Evolutionary conservation across 2,888 invertebrate species (phyloP), one percentile per base, ranked within the genome.

Genomic region (Biston stratarius): DNA sequence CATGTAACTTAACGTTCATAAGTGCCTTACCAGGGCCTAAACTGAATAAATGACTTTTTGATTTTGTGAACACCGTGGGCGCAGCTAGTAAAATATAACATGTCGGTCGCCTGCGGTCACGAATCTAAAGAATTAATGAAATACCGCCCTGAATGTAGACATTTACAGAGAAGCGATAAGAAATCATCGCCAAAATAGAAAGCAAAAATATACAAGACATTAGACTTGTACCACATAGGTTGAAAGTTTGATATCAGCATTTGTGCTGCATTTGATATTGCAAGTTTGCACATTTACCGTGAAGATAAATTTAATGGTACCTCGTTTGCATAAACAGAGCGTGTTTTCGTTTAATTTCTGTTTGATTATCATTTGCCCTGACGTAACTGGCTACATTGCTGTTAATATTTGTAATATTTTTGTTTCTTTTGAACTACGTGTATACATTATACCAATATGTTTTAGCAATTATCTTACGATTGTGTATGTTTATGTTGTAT

Each of bases 321-420:
- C 10, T 45, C 34, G 14, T 45, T 57, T 57, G 45, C 45, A 57
- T 45, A 57, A 45, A 57, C 57, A 57, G 45, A 34, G 36, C 34
- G 14, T 57, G 45, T 57, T 57, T 57, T 34, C 14, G 36, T 45
- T 47, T 47, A 57, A 45, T 57, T 57, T n/a, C 10, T 56, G 55
- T 44, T 36, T 45, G 38, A 38, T 15, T 57, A 34, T 0, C 34
- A 14, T 42, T 15, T 33, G 8, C n/a, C 7, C 2, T 10, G 12
- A 7, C 42, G 14, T 14, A 14, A 7, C 55, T 24, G 24, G 12
- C 7, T 6, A n/a, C 7, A 36, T n/a, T 7, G 8, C 8, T 38
- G 38, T 38, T 33, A 12, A 42, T 55, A 24, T 55, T 55, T 55
- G 10, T 33, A 55, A 55, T 55, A 33, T 42, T 42, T 42, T 11